phyloP scores from a whole-genome alignment of 2,888 invertebrate species.

The Drosophila fulvimacula region DNA sequence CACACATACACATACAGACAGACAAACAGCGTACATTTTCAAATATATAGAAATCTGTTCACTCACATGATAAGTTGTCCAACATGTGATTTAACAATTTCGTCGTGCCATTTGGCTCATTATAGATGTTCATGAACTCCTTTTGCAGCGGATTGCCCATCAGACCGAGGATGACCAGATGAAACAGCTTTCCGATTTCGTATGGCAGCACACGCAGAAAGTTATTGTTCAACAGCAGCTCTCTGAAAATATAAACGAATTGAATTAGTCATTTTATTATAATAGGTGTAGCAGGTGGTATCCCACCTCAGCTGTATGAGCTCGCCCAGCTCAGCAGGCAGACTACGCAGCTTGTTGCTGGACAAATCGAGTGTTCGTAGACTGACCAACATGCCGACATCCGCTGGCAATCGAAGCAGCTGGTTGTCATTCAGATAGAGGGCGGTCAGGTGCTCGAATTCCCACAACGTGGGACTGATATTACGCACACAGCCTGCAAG shows the following conservation, averaged over 20 bases:
- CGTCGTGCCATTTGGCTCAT: slow-evolving; percentile 96
- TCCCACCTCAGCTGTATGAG: slow-evolving; percentile 94
- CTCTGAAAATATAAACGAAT: slow-evolving; percentile 86
- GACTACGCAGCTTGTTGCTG: slow-evolving; percentile 95
- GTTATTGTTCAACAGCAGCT: slow-evolving; percentile 97
- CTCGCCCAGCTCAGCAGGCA: slow-evolving; percentile 98
- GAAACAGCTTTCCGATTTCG: slow-evolving; percentile 98
- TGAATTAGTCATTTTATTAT: background rate
- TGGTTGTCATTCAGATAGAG: slow-evolving; percentile 98
- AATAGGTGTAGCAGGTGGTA: background rate
- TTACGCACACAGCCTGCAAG: slow-evolving; percentile 95
- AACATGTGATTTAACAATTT: slow-evolving; percentile 97
- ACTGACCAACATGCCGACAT: slow-evolving; percentile 93
- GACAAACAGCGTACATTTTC: too few species aligned
- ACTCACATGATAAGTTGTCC: slow-evolving; percentile 97
- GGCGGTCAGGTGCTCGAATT: slow-evolving; percentile 95
- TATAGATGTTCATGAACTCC: slow-evolving; percentile 95
- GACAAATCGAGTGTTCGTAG: slow-evolving; percentile 96
- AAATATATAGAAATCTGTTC: slow-evolving; percentile 13
- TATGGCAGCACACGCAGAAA: slow-evolving; percentile 96
- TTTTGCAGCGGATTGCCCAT: slow-evolving; percentile 97
- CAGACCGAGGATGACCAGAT: slow-evolving; percentile 95
- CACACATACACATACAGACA: too few species aligned
- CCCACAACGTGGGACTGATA: slow-evolving; percentile 96
- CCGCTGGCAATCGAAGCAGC: slow-evolving; percentile 94